Percentiles rank a stretch among this genome's conserved stretches.
These are phyloP conservation scores for Drosophila rufa DNA, from an alignment of 1,140 invertebrate species.

Conservation along the genomic window DNA sequence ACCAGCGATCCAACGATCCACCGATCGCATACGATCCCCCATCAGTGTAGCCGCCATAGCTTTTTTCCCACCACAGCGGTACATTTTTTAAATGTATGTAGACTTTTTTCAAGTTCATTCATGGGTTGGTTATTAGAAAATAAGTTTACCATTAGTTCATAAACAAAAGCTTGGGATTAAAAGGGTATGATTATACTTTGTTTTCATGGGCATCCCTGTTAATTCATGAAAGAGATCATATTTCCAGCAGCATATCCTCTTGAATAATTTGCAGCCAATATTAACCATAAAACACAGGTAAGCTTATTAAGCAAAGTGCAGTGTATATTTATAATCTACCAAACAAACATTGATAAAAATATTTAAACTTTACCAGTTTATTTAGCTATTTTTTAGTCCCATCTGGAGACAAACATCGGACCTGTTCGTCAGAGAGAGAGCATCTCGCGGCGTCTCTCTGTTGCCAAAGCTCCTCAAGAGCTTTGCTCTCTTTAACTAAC, in stretches of 20 bases:
- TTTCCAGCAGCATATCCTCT: too few species aligned
- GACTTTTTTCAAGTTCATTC: too few species aligned
- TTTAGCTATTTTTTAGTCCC: not conserved
- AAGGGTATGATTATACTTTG: too few species aligned
- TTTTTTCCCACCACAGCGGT: not conserved
- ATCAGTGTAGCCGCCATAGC: not conserved
- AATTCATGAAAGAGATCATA: not conserved
- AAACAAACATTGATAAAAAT: too few species aligned
- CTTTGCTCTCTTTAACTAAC: slow-evolving; percentile 32
- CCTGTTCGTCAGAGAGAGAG: slow-evolving; percentile 32
- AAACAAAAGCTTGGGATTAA: not conserved
- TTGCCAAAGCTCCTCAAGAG: slow-evolving; percentile 39
- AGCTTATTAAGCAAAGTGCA: too few species aligned
- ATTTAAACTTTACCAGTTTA: not conserved
- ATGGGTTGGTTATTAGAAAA: not conserved
- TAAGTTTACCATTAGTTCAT: not conserved
- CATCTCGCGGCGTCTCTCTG: slow-evolving; percentile 11
- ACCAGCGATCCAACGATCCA: slow-evolving; percentile 6
- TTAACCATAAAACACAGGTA: too few species aligned
- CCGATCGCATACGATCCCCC: slow-evolving; percentile 1
- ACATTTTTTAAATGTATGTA: too few species aligned
- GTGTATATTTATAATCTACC: too few species aligned
- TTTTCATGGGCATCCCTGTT: not conserved
- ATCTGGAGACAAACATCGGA: slow-evolving; percentile 16
- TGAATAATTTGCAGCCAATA: too few species aligned